A percentile compares a stretch with the other conserved stretches of the same genome.
phyloP scores from a whole-genome alignment of 2,113 vertebrate species.

The Ceyx cyanopectus region DNA sequence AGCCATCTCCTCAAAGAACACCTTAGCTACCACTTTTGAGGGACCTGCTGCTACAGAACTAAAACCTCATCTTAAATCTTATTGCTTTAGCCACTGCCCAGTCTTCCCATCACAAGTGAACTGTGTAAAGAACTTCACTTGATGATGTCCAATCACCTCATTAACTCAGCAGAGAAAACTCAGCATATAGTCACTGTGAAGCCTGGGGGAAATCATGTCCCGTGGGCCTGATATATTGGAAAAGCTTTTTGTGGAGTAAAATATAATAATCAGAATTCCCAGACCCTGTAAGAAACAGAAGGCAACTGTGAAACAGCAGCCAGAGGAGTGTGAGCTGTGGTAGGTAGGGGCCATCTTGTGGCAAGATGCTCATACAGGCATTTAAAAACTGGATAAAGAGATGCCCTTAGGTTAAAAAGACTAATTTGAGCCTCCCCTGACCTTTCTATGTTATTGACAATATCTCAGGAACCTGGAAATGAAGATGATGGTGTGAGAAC shows the following conservation, averaged over 20 bases:
- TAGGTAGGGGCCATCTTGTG: slow-evolving; percentile 46
- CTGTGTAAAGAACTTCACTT: background rate
- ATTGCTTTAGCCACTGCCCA: background rate
- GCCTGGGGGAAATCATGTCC: background rate
- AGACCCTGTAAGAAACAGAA: background rate
- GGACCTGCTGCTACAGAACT: background rate
- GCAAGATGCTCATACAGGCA: background rate
- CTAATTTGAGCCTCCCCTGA: background rate
- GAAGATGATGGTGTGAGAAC: background rate
- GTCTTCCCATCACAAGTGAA: background rate
- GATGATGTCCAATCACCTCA: accelerated
- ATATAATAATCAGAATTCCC: background rate
- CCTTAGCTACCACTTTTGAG: background rate
- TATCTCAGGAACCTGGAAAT: background rate
- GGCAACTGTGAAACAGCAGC: accelerated
- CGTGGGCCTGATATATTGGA: background rate
- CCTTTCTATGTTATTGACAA: background rate
- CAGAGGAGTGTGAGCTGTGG: accelerated
- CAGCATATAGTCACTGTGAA: background rate
- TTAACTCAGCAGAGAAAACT: background rate
- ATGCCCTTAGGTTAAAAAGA: background rate
- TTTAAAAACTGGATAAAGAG: background rate
- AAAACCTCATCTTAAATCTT: background rate
- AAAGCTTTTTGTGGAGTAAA: background rate
- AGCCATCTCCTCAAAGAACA: background rate